Evolutionary conservation across 2,888 invertebrate species (phyloP).

Genomic region (Eledona agricola): DNA sequence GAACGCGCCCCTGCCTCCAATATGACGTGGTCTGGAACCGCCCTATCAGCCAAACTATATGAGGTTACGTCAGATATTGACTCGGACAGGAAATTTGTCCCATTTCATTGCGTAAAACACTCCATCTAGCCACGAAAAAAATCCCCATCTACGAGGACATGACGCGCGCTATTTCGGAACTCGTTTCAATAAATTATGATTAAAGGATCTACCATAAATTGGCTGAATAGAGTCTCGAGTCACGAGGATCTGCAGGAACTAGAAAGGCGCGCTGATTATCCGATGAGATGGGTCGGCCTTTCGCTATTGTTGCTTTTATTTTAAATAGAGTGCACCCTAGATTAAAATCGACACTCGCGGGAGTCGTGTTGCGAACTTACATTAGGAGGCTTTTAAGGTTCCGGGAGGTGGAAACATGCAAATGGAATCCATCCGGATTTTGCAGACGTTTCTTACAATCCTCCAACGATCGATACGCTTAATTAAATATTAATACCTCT

Average conservation of each 20-base stretch:
- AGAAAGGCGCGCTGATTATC: constrained; percentile 38
- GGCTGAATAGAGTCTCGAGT: constrained; percentile 17
- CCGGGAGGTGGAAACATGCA: too few species aligned
- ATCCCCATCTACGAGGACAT: constrained; percentile 3
- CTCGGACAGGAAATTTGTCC: constrained; percentile 40
- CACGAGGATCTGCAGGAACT: constrained; percentile 27
- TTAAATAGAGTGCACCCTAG: constrained; percentile 37
- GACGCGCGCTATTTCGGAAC: constrained; percentile 9
- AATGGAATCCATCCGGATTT: too few species aligned
- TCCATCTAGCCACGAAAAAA: constrained; percentile 5
- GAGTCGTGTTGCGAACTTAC: neutral
- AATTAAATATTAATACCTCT: too few species aligned
- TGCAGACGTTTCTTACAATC: too few species aligned
- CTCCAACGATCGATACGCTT: too few species aligned
- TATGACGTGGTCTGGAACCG: constrained; percentile 40
- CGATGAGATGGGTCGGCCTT: constrained; percentile 34
- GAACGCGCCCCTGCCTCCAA: constrained; percentile 40
- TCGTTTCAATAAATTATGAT: constrained; percentile 18
- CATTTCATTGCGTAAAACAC: constrained; percentile 31
- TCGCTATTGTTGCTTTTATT: constrained; percentile 38
- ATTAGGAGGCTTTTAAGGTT: neutral
- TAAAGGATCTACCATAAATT: constrained; percentile 19
- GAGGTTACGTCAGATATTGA: constrained; percentile 43
- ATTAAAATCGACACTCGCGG: constrained; percentile 39
- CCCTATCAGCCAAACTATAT: constrained; percentile 46